Conservation (phyloP, 2,888 invertebrate genomes). For the Campoletis raptor region DNA sequence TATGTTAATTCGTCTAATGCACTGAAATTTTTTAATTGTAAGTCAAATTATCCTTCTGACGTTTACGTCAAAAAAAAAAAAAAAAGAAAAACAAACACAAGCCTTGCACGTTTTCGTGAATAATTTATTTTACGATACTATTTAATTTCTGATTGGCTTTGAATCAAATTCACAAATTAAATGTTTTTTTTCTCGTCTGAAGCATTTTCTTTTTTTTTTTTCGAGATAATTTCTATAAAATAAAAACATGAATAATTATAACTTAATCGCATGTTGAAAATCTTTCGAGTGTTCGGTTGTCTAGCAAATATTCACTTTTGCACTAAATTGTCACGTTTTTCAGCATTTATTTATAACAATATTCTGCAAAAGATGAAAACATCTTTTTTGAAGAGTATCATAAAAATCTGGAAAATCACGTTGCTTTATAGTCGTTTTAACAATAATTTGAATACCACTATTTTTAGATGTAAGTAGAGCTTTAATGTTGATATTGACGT, state of each 20-base stretch:
- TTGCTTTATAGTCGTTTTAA: not conserved
- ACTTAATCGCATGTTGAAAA: not conserved
- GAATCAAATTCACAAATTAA: no score
- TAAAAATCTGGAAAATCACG: no score
- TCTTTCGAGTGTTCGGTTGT: not conserved
- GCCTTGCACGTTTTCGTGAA: not conserved
- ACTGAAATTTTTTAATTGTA: not conserved
- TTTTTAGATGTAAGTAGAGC: not conserved
- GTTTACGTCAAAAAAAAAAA: not conserved
- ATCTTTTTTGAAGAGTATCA: not conserved
- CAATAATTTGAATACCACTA: not conserved
- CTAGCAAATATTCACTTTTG: not conserved
- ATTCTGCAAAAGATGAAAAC: not conserved
- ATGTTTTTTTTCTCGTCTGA: not conserved
- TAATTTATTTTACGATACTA: not conserved
- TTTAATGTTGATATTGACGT: not conserved
- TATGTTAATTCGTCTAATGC: no score
- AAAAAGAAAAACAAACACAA: no score
- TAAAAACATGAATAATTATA: not conserved
- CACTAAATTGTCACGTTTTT: not conserved
- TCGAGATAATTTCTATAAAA: not conserved
- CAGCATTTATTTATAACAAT: not conserved
- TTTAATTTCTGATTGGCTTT: no score
- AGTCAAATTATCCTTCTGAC: not conserved
- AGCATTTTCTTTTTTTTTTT: not conserved